Conservation (phyloP, 35 echinoderm and acorn worm species). For the Stichopus chloronotus region DNA sequence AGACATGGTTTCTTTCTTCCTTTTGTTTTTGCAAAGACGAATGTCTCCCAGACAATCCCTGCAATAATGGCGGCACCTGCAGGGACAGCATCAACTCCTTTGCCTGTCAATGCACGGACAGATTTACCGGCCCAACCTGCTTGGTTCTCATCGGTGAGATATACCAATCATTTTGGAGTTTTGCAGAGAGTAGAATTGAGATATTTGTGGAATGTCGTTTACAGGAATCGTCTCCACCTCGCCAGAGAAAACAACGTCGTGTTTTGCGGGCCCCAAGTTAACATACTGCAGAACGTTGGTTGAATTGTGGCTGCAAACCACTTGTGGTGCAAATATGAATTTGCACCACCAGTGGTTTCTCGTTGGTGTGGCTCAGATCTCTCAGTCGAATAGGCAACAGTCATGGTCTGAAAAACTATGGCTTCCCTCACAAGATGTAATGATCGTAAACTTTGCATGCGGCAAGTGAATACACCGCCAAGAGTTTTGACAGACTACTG, state of each 20-base stretch:
- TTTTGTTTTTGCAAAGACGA: conserved; percentile 5
- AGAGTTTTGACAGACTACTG: no score
- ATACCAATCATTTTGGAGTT: neutral
- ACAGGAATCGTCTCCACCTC: neutral
- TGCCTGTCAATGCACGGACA: conserved; percentile 57
- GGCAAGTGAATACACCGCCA: no score
- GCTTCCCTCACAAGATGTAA: no score
- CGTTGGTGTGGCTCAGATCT: no score
- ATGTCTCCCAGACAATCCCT: conserved; percentile 56
- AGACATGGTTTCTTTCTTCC: neutral
- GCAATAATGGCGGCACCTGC: conserved; percentile 71
- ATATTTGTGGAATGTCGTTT: neutral
- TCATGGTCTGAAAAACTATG: no score
- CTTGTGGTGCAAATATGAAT: no score
- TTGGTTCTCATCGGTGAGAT: conserved; percentile 16
- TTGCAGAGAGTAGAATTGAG: neutral
- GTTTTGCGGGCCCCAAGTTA: neutral
- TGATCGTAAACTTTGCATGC: no score
- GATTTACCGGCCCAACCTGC: conserved; percentile 58
- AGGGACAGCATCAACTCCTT: conserved; percentile 53
- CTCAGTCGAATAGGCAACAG: no score
- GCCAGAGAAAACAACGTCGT: neutral
- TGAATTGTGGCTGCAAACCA: no score
- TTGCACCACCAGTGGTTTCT: no score
- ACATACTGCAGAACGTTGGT: no score